Evolutionary conservation across 1,140 invertebrate genomes (phyloP).

Genomic region (Bombyx mandarina): DNA sequence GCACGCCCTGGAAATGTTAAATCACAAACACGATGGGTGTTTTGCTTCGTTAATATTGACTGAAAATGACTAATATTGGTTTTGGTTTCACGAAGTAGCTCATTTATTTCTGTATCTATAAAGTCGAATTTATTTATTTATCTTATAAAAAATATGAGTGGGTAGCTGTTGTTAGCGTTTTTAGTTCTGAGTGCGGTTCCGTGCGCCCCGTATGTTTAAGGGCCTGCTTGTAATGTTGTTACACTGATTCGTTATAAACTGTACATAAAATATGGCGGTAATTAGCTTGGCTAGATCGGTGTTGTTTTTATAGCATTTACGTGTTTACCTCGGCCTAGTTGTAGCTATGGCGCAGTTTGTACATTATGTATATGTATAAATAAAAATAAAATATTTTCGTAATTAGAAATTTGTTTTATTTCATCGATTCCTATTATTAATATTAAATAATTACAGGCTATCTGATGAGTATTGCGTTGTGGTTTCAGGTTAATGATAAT

Average conservation of each 20-base stretch:
- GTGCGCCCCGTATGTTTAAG: conserved; percentile 1
- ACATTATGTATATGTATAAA: conserved; percentile 36
- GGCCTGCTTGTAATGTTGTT: background rate
- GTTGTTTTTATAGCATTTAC: conserved; percentile 41
- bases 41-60: no score
- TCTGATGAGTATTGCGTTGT: no score
- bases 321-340: conserved; percentile 26
- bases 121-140: no score
- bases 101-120: no score
- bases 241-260: conserved; percentile 2
- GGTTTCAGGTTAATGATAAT: no score
- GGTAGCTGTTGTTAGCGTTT: no score
- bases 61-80: no score
- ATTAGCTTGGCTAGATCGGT: conserved; percentile 35
- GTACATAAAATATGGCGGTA: conserved; percentile 24
- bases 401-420: conserved; percentile 8
- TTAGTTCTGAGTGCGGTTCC: conserved; percentile 5
- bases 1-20: no score
- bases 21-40: no score
- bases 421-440: background rate
- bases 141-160: no score
- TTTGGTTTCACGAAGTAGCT: no score
- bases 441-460: no score
- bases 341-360: conserved; percentile 31
- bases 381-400: conserved; percentile 55